Conservation (phyloP, 1,140 invertebrate species). For the Idris sp. region DNA sequence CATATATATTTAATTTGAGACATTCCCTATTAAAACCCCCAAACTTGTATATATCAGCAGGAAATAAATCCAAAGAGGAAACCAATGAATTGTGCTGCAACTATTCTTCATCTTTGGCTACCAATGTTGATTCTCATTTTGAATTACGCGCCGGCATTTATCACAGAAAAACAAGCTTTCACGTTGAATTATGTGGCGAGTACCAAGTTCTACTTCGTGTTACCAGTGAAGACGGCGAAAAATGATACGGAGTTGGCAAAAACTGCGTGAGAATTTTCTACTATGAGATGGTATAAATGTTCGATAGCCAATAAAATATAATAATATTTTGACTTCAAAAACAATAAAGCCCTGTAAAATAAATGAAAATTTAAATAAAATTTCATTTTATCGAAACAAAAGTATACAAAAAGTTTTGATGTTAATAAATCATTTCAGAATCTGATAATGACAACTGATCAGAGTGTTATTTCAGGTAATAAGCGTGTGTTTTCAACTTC, state of each 20-base stretch:
- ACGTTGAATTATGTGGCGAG: constrained; percentile 48
- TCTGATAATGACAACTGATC: constrained; percentile 16
- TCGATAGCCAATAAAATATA: too few species aligned
- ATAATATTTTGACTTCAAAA: too few species aligned
- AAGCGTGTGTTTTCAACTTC: constrained; percentile 44
- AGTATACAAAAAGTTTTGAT: too few species aligned
- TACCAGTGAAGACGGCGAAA: constrained; percentile 1
- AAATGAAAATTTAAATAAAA: too few species aligned
- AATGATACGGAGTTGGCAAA: neutral
- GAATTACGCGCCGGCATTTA: constrained; percentile 54
- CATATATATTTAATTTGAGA: too few species aligned
- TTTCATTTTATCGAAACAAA: too few species aligned
- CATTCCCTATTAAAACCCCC: too few species aligned
- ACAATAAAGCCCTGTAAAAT: too few species aligned
- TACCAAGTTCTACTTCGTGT: constrained; percentile 9
- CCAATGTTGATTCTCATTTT: constrained; percentile 46
- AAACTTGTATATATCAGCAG: too few species aligned
- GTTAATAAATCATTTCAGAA: neutral
- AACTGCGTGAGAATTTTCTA: constrained; percentile 25
- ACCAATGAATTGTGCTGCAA: too few species aligned
- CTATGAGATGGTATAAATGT: too few species aligned
- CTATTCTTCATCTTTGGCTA: constrained; percentile 36
- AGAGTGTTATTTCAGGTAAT: constrained; percentile 12
- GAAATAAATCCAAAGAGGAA: too few species aligned
- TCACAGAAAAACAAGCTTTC: constrained; percentile 57